phyloP scores from a whole-genome alignment of 2,797 vertebrate genomes.

The Pachyuromys duprasi region DNA sequence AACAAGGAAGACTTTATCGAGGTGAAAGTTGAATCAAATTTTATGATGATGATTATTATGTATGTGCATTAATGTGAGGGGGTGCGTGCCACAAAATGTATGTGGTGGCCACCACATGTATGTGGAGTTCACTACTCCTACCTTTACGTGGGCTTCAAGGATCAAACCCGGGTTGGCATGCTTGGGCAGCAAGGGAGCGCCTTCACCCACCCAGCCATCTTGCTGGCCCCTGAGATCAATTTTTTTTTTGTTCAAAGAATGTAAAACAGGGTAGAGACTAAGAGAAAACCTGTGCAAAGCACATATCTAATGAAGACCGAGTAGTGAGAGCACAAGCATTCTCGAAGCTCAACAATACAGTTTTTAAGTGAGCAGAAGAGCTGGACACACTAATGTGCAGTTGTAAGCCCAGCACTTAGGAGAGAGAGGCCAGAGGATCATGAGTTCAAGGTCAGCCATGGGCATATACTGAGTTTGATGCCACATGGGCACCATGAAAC shows the following conservation, averaged over 20 bases:
- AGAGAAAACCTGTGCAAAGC: conserved; percentile 35
- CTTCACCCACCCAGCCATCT: background rate
- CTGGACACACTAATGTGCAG: background rate
- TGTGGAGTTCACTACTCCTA: background rate
- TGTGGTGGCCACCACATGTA: background rate
- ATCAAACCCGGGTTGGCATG: background rate
- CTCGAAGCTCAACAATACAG: background rate
- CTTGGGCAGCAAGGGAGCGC: background rate
- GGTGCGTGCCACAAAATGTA: background rate
- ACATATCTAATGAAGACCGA: background rate
- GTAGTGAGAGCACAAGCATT: background rate
- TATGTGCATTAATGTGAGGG: too few species aligned
- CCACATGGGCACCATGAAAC: background rate
- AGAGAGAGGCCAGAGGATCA: background rate
- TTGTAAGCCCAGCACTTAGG: background rate
- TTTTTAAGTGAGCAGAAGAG: conserved; percentile 15
- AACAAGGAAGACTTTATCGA: background rate
- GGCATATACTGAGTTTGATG: background rate
- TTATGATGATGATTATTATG: background rate
- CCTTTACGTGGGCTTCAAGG: background rate
- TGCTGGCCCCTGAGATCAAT: background rate
- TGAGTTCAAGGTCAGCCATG: background rate
- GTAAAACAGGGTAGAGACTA: background rate
- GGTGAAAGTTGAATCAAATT: background rate
- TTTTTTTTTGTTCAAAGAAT: background rate